These are phyloP conservation scores for Cryptophagus acutangulus DNA, from an alignment of 2,888 invertebrate genomes.

Conservation along the genomic window DNA sequence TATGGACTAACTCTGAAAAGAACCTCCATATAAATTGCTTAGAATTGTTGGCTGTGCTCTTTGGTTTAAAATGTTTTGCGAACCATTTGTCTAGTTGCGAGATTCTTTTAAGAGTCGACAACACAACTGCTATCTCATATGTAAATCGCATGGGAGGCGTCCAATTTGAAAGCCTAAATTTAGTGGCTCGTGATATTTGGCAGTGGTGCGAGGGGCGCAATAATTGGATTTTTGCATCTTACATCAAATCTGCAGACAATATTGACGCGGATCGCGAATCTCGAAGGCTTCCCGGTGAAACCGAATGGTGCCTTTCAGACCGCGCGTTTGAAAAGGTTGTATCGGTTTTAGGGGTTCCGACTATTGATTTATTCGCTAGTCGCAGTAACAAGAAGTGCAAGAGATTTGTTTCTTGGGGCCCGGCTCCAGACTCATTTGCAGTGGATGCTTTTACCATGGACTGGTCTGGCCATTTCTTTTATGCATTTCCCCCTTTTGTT, in stretches of 20 bases:
- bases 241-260: too few relatives aligned
- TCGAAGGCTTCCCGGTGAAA: slow-evolving; percentile 4
- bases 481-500: slow-evolving; percentile 20
- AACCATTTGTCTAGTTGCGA: slow-evolving; percentile 11
- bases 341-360: too few relatives aligned
- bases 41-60: too few relatives aligned
- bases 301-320: slow-evolving; percentile 7
- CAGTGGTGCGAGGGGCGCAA: slow-evolving; percentile 7
- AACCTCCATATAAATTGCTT: too few relatives aligned
- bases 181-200: too few relatives aligned
- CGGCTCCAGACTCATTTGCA: slow-evolving; percentile 14
- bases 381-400: slow-evolving; percentile 8
- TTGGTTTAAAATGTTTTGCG: slow-evolving; percentile 25
- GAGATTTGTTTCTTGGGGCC: slow-evolving; percentile 7
- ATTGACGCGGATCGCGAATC: slow-evolving; percentile 11
- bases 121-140: slow-evolving; percentile 17
- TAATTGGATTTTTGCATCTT: slow-evolving; percentile 10
- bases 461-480: slow-evolving; percentile 16
- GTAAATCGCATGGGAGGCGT: slow-evolving; percentile 19
- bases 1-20: too few relatives aligned
- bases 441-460: slow-evolving; percentile 19
- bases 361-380: slow-evolving; percentile 8
- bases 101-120: slow-evolving; percentile 20
- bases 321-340: slow-evolving; percentile 6
- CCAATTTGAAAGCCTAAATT: slow-evolving; percentile 13